These are phyloP conservation scores for Neomorphus geoffroyi DNA, from an alignment of 2,797 vertebrate genomes.

Conservation along the genomic window DNA sequence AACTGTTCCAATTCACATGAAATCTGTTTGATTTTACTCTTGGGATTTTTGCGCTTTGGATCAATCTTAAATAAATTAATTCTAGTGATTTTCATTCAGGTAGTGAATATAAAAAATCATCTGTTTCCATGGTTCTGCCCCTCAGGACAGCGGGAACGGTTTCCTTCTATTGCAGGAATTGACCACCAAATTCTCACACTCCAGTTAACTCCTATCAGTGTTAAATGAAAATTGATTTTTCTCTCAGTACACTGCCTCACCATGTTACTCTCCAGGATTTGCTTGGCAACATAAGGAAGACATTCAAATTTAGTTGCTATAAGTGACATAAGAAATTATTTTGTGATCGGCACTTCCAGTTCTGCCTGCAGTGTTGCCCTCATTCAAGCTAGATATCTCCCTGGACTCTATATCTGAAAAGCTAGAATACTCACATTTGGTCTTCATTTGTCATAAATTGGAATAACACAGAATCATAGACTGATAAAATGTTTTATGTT, in stretches of 20 bases:
- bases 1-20: not conserved
- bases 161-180: not conserved
- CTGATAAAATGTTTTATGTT: no score
- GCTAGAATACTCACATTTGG: not conserved
- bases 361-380: not conserved
- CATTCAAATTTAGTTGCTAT: not conserved
- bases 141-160: not conserved
- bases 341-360: not conserved
- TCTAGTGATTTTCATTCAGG: not conserved
- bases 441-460: not conserved
- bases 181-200: slow-evolving; percentile 1
- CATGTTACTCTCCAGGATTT: not conserved
- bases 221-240: slow-evolving; percentile 42
- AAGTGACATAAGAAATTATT: not conserved
- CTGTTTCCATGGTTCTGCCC: not conserved
- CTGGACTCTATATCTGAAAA: not conserved
- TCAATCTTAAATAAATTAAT: not conserved
- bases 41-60: not conserved
- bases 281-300: not conserved
- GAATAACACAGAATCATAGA: not conserved
- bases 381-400: not conserved
- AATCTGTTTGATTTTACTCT: not conserved
- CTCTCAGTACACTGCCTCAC: not conserved
- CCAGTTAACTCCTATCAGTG: not conserved
- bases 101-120: not conserved